Percentiles rank a stretch among this genome's conserved stretches.
Evolutionary conservation across 2,888 invertebrate species (phyloP).

Genomic region (Drosophila neonasuta): DNA sequence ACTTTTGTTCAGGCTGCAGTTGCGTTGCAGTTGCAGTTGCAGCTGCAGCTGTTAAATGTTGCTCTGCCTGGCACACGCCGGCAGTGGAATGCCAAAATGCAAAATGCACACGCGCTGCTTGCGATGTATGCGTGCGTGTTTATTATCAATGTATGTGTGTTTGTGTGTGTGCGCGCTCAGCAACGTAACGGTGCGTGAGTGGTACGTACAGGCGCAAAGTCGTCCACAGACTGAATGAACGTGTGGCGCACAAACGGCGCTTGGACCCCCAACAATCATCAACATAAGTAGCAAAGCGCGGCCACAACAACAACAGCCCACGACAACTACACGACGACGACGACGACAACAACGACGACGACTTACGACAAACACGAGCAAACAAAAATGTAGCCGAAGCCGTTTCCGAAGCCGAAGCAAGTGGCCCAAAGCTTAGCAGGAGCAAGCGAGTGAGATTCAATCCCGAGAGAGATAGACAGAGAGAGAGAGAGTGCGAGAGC

Average conservation of each 20-base stretch:
- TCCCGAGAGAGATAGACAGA: constrained; percentile 30
- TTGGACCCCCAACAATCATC: constrained; percentile 78
- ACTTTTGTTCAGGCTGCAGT: constrained; percentile 44
- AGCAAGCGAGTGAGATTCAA: constrained; percentile 57
- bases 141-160: constrained; percentile 1
- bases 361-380: constrained; percentile 76
- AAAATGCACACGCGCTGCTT: constrained; percentile 56
- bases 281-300: constrained; percentile 70
- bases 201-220: constrained; percentile 80
- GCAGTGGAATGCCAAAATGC: constrained; percentile 66
- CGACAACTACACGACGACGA: constrained; percentile 40
- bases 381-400: constrained; percentile 67
- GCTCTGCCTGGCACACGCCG: constrained; percentile 69
- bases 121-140: constrained; percentile 9
- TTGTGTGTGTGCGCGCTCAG: constrained; percentile 49
- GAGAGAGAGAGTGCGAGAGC: constrained; percentile 6
- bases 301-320: constrained; percentile 55
- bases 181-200: constrained; percentile 68
- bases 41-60: constrained; percentile 59
- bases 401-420: constrained; percentile 61
- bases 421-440: constrained; percentile 59
- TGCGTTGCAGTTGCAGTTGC: constrained; percentile 34
- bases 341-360: constrained; percentile 50
- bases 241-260: constrained; percentile 78
- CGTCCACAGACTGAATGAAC: constrained; percentile 81